These are phyloP conservation scores for Mixornis gularis DNA, from an alignment of 2,113 vertebrate species.

Conservation along the genomic window DNA sequence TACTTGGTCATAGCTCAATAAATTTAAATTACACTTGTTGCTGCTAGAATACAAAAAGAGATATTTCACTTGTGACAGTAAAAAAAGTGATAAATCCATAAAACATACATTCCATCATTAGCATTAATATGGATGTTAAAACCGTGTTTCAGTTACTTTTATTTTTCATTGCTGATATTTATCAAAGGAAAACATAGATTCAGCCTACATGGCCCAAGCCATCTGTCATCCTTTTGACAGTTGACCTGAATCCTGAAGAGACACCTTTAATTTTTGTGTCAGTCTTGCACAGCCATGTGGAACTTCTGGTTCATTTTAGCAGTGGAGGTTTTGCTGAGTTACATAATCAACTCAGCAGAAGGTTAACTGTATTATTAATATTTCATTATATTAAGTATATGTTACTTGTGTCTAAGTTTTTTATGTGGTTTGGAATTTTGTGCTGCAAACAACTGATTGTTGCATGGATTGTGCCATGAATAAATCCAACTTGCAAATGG, in stretches of 20 bases:
- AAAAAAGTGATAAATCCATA: neutral
- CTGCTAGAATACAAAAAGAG: neutral
- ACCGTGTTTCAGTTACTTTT: neutral
- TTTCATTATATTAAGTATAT: neutral
- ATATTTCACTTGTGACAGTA: neutral
- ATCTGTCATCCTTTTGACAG: neutral
- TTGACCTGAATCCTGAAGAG: neutral
- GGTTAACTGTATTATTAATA: neutral
- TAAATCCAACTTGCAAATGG: neutral
- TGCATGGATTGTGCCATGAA: neutral
- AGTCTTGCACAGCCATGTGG: neutral
- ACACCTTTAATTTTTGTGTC: neutral
- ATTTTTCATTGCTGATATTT: neutral
- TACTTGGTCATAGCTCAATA: neutral
- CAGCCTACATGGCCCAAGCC: neutral
- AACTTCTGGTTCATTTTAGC: neutral
- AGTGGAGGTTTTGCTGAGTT: neutral
- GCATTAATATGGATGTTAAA: neutral
- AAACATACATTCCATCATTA: neutral
- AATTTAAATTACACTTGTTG: neutral
- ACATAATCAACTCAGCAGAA: neutral
- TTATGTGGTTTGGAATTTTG: neutral
- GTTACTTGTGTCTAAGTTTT: neutral
- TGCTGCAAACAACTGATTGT: neutral
- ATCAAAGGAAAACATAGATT: neutral